Base-by-base conservation (phyloP, 1,140 invertebrate genomes). In the Drosophila pectinifera region DNA sequence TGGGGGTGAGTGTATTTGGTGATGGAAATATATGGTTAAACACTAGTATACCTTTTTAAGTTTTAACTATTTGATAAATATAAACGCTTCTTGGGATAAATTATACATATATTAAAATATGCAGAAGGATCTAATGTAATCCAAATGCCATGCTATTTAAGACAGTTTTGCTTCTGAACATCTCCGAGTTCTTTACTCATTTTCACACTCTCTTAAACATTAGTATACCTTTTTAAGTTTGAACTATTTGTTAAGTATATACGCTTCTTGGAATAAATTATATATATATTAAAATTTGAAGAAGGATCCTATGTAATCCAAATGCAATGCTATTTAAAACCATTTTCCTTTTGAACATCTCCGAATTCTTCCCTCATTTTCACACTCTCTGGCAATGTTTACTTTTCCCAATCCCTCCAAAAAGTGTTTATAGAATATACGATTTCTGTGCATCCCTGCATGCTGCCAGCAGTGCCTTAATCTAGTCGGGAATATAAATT, bases 401-500 rank as follows among this genome's bases (percentile, higher is more conserved):
- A 48, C 69, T 49, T 36, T 38, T 36, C 11, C 22, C 16, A 6
- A 38, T 28, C 31, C n/a, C 16, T 11, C 5, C 64, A 3, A 28
- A 57, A 70, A 57, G 64, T 70, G 68, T 72, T 70, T 65, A 72
- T 72, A 72, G 68, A 55, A 70, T 46, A 28, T 39, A 16, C 64
- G 51, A 70, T 55, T 69, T 34, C 48, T 54, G 48, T 26, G 51
- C 65, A 70, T 70, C 64, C 64, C 24, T 55, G 48, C 63, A 69
- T 67, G 49, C 43, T 46, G 58, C n/a, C 63, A 56, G 67, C 48
- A 69, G 67, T 69, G 64, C 67, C 68, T 70, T 70, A 70, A 70
- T 70, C 64, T 70, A 70, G 68, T 70, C 68, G 64, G 51, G 68
- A 46, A 57, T 70, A 70, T 70, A 70, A 57, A 72, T 72, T 72